Percentiles rank a stretch among this genome's conserved stretches.
Conservation (phyloP, 2,888 invertebrate genomes). For the Papilio gigon region DNA sequence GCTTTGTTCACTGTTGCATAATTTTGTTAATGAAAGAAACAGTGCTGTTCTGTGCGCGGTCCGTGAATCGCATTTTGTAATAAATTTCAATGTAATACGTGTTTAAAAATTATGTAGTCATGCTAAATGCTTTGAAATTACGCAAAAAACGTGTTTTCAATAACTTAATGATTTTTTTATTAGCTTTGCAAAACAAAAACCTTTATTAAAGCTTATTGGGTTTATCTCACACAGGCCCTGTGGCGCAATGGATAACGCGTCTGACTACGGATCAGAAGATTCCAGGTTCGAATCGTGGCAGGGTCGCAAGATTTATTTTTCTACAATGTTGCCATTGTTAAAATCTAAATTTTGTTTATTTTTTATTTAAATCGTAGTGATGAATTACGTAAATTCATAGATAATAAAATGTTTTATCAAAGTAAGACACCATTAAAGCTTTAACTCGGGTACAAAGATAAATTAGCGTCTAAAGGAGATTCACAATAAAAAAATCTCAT, state of each 20-base stretch:
- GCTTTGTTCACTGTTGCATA: too few relatives aligned
- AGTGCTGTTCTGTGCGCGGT: not conserved
- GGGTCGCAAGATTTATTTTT: constrained; percentile 63
- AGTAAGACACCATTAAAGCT: not conserved
- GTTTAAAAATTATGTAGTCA: too few relatives aligned
- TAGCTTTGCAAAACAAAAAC: not conserved
- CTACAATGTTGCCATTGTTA: not conserved
- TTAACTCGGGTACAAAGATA: not conserved
- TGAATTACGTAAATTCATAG: too few relatives aligned
- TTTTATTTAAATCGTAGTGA: too few relatives aligned
- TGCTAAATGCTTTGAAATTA: too few relatives aligned
- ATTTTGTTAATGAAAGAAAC: too few relatives aligned
- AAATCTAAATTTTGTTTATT: too few relatives aligned
- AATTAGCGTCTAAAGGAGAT: not conserved
- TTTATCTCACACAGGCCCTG: constrained; percentile 74
- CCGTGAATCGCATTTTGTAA: too few relatives aligned
- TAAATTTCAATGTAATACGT: too few relatives aligned
- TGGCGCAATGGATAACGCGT: constrained; percentile 87
- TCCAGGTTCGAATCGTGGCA: constrained; percentile 86
- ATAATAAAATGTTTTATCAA: not conserved
- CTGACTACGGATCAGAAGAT: constrained; percentile 87
- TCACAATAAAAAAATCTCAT: not conserved
- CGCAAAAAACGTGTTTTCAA: too few relatives aligned
- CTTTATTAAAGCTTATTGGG: not conserved
- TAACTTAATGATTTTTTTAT: not conserved